These are phyloP conservation scores for Tillus elongatus DNA, from an alignment of 2,888 invertebrate species.

Conservation along the genomic window DNA sequence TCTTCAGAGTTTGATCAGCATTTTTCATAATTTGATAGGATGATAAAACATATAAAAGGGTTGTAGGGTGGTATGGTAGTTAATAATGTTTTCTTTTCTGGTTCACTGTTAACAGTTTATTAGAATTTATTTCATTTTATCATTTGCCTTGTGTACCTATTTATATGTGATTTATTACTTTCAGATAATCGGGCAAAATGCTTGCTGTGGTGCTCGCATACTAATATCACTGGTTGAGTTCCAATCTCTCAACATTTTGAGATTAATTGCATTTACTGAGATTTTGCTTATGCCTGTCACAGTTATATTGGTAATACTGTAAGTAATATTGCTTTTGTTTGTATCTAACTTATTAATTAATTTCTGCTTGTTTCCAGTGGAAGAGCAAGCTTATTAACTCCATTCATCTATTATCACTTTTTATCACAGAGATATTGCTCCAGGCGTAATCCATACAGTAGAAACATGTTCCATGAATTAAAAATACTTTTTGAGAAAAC, in stretches of 20 bases:
- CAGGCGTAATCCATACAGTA: slow-evolving; percentile 90
- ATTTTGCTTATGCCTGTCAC: slow-evolving; percentile 84
- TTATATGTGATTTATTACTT: slow-evolving; percentile 26
- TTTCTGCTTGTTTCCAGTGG: no score
- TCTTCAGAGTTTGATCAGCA: no score
- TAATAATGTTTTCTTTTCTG: no score
- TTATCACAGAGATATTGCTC: slow-evolving; percentile 86
- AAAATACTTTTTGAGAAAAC: slow-evolving; percentile 60
- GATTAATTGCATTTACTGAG: slow-evolving; percentile 87
- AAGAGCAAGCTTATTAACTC: slow-evolving; percentile 79
- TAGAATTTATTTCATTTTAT: no score
- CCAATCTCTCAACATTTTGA: slow-evolving; percentile 81
- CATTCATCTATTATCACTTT: slow-evolving; percentile 96
- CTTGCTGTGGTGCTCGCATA: slow-evolving; percentile 80
- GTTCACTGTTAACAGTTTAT: no score
- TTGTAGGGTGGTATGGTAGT: no score
- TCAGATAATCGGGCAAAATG: slow-evolving; percentile 85
- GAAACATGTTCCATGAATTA: slow-evolving; percentile 85
- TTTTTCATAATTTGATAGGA: no score
- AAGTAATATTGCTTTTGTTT: slow-evolving; percentile 43
- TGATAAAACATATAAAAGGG: no score
- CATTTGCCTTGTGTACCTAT: background rate
- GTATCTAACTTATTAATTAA: background rate
- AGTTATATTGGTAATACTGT: slow-evolving; percentile 75
- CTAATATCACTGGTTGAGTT: slow-evolving; percentile 82